Evolutionary conservation across 2,888 invertebrate genomes (phyloP).

Genomic region (Willowsia nigromaculata): DNA sequence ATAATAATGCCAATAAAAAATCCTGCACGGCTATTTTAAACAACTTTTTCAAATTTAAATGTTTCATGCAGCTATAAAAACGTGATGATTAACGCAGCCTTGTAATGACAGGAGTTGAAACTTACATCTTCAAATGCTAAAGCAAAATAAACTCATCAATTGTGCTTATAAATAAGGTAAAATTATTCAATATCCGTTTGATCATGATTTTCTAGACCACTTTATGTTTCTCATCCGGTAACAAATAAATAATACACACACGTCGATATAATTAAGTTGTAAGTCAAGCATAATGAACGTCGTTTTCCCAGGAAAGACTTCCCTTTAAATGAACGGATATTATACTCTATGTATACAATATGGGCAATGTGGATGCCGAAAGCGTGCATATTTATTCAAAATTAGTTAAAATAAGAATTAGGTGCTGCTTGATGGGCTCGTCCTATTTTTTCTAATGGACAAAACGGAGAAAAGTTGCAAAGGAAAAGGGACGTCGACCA

Average conservation of each 20-base stretch:
- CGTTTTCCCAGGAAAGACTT: neutral
- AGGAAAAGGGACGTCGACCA: neutral
- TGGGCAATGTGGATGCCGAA: neutral
- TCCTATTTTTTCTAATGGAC: neutral
- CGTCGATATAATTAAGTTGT: constrained; percentile 49
- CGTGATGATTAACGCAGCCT: neutral
- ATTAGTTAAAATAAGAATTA: neutral
- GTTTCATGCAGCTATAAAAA: neutral
- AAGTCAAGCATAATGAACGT: constrained; percentile 19
- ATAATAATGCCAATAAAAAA: neutral
- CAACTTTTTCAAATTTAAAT: neutral
- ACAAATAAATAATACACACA: neutral
- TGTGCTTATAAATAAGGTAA: neutral
- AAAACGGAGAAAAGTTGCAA: neutral
- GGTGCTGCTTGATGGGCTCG: neutral
- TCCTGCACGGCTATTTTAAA: neutral
- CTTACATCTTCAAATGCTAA: too few relatives aligned
- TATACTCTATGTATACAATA: neutral
- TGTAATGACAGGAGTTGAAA: neutral
- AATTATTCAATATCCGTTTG: neutral
- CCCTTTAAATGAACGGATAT: neutral
- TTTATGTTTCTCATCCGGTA: too few relatives aligned
- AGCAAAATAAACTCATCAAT: neutral
- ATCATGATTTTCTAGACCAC: neutral
- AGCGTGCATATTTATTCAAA: neutral